phyloP scores from a whole-genome alignment of 2,888 invertebrate genomes.

The Vesta saturnalis region DNA sequence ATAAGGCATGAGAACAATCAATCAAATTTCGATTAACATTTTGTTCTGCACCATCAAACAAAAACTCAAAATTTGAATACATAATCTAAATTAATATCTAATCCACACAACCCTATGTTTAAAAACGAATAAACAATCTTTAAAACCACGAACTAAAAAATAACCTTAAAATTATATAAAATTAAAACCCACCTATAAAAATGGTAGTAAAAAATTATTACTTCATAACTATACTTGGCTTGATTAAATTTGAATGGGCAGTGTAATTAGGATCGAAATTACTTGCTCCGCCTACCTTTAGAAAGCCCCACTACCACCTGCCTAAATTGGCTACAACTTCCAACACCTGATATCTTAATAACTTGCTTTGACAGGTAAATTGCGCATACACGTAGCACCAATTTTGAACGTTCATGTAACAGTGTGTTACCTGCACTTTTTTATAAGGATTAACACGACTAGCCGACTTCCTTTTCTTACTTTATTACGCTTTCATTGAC shows the following conservation, averaged over 20 bases:
- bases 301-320: slow-evolving; percentile 33
- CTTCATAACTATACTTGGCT: slow-evolving; percentile 33
- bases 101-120: slow-evolving; percentile 34
- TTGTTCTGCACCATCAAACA: slow-evolving; percentile 24
- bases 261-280: slow-evolving; percentile 42
- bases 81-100: slow-evolving; percentile 42
- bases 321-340: slow-evolving; percentile 38
- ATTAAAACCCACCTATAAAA: slow-evolving; percentile 36
- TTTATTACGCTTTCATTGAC: no score
- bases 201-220: slow-evolving; percentile 35
- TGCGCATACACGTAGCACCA: slow-evolving; percentile 45
- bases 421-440: neutral
- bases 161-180: slow-evolving; percentile 32
- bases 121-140: slow-evolving; percentile 35
- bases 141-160: slow-evolving; percentile 24
- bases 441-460: no score
- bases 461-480: no score
- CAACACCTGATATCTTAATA: slow-evolving; percentile 48
- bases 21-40: slow-evolving; percentile 38
- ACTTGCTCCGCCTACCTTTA: slow-evolving; percentile 32
- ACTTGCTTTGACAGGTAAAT: slow-evolving; percentile 50
- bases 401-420: slow-evolving; percentile 24
- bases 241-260: slow-evolving; percentile 45
- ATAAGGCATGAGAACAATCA: slow-evolving; percentile 26
- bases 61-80: slow-evolving; percentile 36